Evolutionary conservation across 2,888 invertebrate species (phyloP), one percentile per base, ranked within the genome.

Genomic region (Carcina quercana): DNA sequence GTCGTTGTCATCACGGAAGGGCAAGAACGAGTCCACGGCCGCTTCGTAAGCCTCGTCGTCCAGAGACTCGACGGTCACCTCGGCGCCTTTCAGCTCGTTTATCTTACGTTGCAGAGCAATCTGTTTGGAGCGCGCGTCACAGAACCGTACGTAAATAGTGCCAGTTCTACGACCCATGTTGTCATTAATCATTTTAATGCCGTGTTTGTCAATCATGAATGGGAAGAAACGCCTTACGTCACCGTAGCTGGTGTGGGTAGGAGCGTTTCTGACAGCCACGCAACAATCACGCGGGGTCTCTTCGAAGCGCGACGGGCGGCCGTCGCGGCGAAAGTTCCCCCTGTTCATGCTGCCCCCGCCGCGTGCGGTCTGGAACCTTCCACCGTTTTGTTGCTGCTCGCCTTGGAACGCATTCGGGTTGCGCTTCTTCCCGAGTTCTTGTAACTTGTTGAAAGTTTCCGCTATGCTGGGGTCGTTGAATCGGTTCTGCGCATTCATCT

Each of bases 141-240:
- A 86, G 67, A 96, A 96, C 48, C 90, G 88, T 1, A 97, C 88
- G 58, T 88, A 94, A 2, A 92, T 94, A 15, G 89, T 87, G 0
- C 96, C 96, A 0, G 91, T 91, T 15, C 93, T 87, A 13, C 90
- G 87, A 0, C 96, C 96, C 45, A 88, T 87, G 21, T 87, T 87
- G 59, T 95, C 94, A 54, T 92, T 93, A 7, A 95, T 89, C 68
- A 96, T 87, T 67, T 96, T 96, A 29, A 97, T 89, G 8, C 95
- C 95, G 51, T 91, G 92, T 49, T 90, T 91, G 25, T 92, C 89
- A 37, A 96, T 93, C 45, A 96, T 90, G 25, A 92, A 93, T 3
- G 88, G 87, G 66, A 97, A 96, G 54, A 96, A 92, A 32, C 91
- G 88, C 7, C 95, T 86, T 0, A 97, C 84, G 56, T 96, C 96